Evolutionary conservation across 1,140 invertebrate species (phyloP).

Genomic region (Bombyx mandarina): DNA sequence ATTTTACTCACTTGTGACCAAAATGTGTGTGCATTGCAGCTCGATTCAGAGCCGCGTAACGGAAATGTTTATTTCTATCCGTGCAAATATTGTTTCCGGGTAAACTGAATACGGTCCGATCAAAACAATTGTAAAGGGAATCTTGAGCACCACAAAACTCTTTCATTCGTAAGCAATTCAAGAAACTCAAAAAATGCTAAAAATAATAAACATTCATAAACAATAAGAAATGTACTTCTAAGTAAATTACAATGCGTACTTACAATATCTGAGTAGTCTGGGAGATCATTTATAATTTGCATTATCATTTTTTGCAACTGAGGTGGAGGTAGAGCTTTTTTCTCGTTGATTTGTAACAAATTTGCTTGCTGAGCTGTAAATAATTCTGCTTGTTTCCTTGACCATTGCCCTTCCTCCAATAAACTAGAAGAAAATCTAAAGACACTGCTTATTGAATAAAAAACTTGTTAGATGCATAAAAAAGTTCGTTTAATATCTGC

Average conservation of each 20-base stretch:
- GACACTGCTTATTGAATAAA: not conserved
- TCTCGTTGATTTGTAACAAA: constrained; percentile 84
- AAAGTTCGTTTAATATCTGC: no score
- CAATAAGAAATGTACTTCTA: not conserved
- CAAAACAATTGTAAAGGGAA: constrained; percentile 89
- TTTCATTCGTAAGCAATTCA: constrained; percentile 89
- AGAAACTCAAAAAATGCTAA: constrained; percentile 91
- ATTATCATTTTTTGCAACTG: constrained; percentile 83
- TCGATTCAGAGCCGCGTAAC: constrained; percentile 92
- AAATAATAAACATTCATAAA: constrained; percentile 40
- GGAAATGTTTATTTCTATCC: constrained; percentile 81
- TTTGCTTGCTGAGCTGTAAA: constrained; percentile 89
- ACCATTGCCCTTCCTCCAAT: constrained; percentile 78
- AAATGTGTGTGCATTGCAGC: constrained; percentile 90
- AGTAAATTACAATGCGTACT: constrained; percentile 32
- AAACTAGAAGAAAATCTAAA: constrained; percentile 28
- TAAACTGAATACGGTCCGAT: constrained; percentile 75
- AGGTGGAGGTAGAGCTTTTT: constrained; percentile 81
- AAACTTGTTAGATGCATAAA: no score
- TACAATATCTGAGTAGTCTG: constrained; percentile 86
- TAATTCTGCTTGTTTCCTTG: constrained; percentile 87
- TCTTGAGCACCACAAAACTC: constrained; percentile 90
- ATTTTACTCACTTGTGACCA: constrained; percentile 80
- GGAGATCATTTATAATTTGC: constrained; percentile 84
- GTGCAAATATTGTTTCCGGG: constrained; percentile 64